Conservation (phyloP, 2,888 invertebrate genomes). For the Amblyjoppa proteus region DNA sequence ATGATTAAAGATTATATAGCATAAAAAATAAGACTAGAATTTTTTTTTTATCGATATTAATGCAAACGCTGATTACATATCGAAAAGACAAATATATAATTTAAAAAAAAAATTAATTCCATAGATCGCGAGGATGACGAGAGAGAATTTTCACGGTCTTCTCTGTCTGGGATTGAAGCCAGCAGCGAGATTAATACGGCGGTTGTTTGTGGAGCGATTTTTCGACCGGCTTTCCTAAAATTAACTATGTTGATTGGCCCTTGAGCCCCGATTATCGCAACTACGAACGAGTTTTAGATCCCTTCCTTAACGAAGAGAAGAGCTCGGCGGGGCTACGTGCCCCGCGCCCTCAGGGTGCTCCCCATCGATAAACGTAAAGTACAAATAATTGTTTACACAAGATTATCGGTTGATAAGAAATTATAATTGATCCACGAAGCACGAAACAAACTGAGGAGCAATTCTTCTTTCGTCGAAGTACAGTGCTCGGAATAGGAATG, state of each 20-base stretch:
- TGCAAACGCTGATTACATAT: background rate
- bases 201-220: conserved; percentile 80
- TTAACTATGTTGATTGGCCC: conserved; percentile 76
- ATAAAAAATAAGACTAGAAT: background rate
- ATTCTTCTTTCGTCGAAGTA: no score
- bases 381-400: conserved; percentile 1
- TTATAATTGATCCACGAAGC: conserved; percentile 22
- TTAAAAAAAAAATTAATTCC: background rate
- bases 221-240: conserved; percentile 75
- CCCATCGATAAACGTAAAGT: conserved; percentile 27
- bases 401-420: background rate
- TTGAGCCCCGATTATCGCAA: conserved; percentile 75
- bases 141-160: background rate
- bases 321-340: conserved; percentile 21
- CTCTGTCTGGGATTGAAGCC: conserved; percentile 12
- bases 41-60: background rate
- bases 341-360: background rate
- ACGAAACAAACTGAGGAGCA: background rate
- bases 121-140: background rate
- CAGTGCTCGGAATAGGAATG: background rate
- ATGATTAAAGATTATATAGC: background rate
- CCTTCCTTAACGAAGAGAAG: conserved; percentile 61
- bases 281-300: conserved; percentile 59
- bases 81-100: no score
- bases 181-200: conserved; percentile 75